Conservation (phyloP, 1,140 invertebrate genomes). For the Belonocnema kinseyi region DNA sequence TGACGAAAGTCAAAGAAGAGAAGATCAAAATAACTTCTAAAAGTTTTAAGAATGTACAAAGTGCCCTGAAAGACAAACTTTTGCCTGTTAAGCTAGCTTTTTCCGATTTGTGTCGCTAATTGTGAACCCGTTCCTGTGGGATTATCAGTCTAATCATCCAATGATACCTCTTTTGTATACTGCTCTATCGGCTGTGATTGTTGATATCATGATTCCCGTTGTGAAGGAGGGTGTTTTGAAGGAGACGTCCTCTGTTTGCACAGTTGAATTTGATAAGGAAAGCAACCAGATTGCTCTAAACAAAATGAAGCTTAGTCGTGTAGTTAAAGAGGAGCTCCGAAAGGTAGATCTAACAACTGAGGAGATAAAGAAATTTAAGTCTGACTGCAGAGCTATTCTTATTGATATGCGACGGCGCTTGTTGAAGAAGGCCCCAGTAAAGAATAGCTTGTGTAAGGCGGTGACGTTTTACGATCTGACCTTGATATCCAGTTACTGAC, state of each 20-base stretch:
- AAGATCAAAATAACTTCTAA: conserved; percentile 5
- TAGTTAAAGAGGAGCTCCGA: neutral
- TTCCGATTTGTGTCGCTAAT: neutral
- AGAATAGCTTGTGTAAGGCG: no score
- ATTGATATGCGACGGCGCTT: no score
- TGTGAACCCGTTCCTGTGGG: neutral
- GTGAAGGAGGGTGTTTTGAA: neutral
- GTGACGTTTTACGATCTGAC: no score
- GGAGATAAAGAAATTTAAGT: no score
- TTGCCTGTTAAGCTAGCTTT: neutral
- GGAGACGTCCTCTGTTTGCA: neutral
- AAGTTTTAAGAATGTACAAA: neutral
- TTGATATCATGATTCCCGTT: neutral
- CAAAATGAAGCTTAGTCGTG: neutral
- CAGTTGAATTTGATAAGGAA: neutral
- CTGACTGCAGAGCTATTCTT: no score
- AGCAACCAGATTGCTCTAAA: neutral
- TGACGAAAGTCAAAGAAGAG: neutral
- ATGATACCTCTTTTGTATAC: conserved; percentile 1
- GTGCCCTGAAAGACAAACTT: neutral
- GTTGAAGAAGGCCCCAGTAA: no score
- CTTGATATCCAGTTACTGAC: no score
- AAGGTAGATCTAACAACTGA: neutral
- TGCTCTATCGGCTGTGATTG: neutral
- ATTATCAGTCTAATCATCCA: neutral